A percentile compares a stretch with the other conserved stretches of the same genome.
These are phyloP conservation scores for Petrosia ficiformis DNA, from an alignment of 37 sponge, comb jelly and placozoan species.

Conservation along the genomic window DNA sequence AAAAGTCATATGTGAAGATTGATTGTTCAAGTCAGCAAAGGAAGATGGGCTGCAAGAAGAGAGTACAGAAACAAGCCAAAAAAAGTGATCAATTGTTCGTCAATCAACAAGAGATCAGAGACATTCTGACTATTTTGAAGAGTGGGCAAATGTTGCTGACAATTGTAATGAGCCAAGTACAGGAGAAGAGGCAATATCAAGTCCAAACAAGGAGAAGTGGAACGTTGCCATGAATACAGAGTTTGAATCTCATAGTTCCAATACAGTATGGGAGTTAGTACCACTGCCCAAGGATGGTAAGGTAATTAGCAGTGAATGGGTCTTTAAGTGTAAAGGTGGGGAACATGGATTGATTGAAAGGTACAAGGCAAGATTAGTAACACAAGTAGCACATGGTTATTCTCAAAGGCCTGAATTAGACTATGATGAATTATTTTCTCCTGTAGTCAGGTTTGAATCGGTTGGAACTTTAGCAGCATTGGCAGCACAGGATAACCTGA, in stretches of 20 bases:
- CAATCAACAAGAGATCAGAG: constrained; percentile 7
- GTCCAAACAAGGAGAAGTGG: constrained; percentile 39
- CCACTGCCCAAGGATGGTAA: not conserved
- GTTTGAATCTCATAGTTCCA: constrained; percentile 48
- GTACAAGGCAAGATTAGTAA: constrained; percentile 43
- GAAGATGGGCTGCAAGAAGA: not conserved
- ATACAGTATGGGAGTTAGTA: constrained; percentile 45
- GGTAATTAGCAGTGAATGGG: constrained; percentile 40
- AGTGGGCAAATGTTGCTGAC: not conserved
- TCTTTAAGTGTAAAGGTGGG: constrained; percentile 33
- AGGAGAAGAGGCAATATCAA: constrained; percentile 27
- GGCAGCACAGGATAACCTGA: constrained; percentile 23
- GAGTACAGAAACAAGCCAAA: not conserved
- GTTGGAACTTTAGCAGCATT: constrained; percentile 22
- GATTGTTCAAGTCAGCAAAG: not conserved
- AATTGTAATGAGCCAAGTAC: constrained; percentile 15
- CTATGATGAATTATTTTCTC: constrained; percentile 55
- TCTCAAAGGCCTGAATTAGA: constrained; percentile 44
- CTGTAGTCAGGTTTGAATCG: constrained; percentile 36
- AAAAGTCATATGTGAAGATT: not conserved
- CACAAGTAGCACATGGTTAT: constrained; percentile 58
- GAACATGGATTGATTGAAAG: constrained; percentile 37
- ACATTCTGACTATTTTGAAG: constrained; percentile 29
- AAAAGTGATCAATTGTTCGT: not conserved
- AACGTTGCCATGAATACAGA: constrained; percentile 53